phyloP scores from a whole-genome alignment of 2,888 invertebrate species.

The Chrysolina oricalcia region DNA sequence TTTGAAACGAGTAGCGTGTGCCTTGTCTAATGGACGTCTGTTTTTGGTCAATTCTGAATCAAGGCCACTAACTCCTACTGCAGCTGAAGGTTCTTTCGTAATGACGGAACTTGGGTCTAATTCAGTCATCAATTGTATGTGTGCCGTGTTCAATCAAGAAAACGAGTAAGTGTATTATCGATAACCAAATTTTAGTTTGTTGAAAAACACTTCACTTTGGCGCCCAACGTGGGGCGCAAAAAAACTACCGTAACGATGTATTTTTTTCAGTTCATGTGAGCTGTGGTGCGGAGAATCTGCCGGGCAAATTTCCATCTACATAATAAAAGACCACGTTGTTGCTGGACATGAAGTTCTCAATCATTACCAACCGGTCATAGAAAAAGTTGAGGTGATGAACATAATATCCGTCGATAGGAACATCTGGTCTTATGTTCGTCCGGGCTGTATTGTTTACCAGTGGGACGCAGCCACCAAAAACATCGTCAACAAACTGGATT shows the following conservation, averaged over 20 bases:
- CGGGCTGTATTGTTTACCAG: conserved; percentile 91
- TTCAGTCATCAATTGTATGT: conserved; percentile 80
- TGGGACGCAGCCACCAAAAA: conserved; percentile 83
- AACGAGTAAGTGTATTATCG: conserved; percentile 62
- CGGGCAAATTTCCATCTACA: conserved; percentile 86
- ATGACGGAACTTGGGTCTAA: conserved; percentile 85
- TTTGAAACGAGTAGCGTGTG: conserved; percentile 86
- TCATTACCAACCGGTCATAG: conserved; percentile 76
- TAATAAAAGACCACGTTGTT: conserved; percentile 81
- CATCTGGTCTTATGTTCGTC: conserved; percentile 88
- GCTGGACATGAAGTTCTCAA: conserved; percentile 81
- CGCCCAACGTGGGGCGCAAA: neutral
- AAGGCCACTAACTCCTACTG: conserved; percentile 75
- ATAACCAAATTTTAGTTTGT: too few relatives aligned
- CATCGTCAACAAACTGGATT: conserved; percentile 88
- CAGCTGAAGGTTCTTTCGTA: conserved; percentile 84
- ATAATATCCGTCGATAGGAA: conserved; percentile 77
- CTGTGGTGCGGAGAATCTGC: conserved; percentile 92
- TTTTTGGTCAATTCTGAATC: conserved; percentile 81
- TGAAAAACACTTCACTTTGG: neutral
- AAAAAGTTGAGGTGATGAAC: conserved; percentile 81
- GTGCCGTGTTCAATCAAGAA: conserved; percentile 74
- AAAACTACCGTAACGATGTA: neutral
- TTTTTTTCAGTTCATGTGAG: conserved; percentile 76
- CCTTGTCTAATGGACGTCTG: conserved; percentile 84